Conservation (phyloP, 2,797 vertebrate species). For the Pyrocephalus nanus region DNA sequence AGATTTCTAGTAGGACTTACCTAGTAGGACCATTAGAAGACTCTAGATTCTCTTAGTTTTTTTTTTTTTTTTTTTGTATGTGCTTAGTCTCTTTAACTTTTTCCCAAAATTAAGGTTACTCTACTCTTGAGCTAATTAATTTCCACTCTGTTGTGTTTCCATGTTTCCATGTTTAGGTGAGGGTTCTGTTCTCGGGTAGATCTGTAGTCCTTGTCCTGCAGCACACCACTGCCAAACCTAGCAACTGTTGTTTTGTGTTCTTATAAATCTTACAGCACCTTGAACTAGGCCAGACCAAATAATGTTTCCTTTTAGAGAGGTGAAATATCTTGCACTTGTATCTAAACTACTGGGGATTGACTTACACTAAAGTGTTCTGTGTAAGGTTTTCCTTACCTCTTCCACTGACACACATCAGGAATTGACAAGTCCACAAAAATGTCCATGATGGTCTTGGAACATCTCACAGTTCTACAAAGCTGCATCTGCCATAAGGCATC, state of each 20-base stretch:
- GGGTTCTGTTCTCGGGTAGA: neutral
- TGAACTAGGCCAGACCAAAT: neutral
- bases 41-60: accelerated
- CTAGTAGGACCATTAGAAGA: neutral
- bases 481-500: neutral
- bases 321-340: neutral
- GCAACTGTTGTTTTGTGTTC: neutral
- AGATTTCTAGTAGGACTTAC: neutral
- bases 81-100: neutral
- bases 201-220: neutral
- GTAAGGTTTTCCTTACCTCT: neutral
- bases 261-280: neutral
- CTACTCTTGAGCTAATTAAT: neutral
- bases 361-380: neutral
- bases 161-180: neutral
- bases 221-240: neutral
- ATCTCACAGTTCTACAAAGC: neutral
- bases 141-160: neutral
- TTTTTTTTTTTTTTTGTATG: neutral
- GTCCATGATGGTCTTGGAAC: neutral
- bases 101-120: neutral
- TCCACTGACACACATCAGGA: neutral
- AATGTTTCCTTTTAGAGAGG: neutral
- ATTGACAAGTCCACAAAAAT: neutral
- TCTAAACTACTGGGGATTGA: neutral